Evolutionary conservation across 2,113 vertebrate genomes (phyloP), one percentile per base, ranked within the genome.

Genomic region (Danio rerio): DNA sequence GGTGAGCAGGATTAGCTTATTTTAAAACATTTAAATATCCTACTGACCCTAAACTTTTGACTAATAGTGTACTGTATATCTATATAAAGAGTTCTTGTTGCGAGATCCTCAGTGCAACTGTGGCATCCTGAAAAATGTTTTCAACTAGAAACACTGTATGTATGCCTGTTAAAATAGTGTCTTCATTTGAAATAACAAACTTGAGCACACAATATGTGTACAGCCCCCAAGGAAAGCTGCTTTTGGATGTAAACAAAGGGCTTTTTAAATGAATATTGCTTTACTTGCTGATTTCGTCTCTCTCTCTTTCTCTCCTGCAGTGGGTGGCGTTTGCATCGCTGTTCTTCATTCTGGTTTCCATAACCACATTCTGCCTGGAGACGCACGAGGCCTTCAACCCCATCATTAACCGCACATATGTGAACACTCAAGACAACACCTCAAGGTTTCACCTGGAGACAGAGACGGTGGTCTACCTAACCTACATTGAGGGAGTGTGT

Each of bases 271-370:
- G 3, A n/a, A 73, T 6, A 42, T 10, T 66, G 13, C 72, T 2
- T 12, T 56, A n/a, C 31, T 66, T 12, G 15, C 53, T 74, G 88
- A 82, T 90, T 83, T 78, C n/a, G 86, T 16, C n/a, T 79, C n/a
- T 68, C 61, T 83, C n/a, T 84, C 55, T 83, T 62, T 78, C 65
- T 86, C 4, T 75, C 81, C 85, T 85, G 20, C 94, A 97, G 96
- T 96, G 96, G 68, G 95, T 96, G 92, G 96, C 96, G 82, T 96
- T 97, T 74, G 95, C 96, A 86, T 97, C 96, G 74, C 94, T 97
- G 81, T 96, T 97, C 95, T 97, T 97, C 94, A 97, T 97, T 89
- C 92, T 97, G 94, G 95, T 97, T 89, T 97, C 96, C 90, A 97
- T 97, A 91, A 96, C 95, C 84, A 97, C 96, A 77, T 97, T 97